These are phyloP conservation scores for Engystomops pustulosus DNA, from an alignment of 2,113 vertebrate genomes.

Conservation along the genomic window DNA sequence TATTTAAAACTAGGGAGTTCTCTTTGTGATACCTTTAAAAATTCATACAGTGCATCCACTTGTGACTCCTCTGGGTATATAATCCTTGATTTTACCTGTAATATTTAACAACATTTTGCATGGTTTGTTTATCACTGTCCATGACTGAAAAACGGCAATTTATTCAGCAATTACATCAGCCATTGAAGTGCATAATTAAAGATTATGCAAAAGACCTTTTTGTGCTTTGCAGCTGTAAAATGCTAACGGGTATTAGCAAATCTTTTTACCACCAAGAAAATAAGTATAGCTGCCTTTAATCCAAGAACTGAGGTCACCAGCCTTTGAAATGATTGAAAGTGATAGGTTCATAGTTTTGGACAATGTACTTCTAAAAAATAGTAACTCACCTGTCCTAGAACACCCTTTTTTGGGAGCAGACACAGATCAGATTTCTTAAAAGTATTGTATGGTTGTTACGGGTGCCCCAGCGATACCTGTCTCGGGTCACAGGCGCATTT, in stretches of 20 bases:
- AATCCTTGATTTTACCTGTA: not conserved
- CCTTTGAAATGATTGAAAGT: too few relatives aligned
- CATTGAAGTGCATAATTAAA: slow-evolving; percentile 47
- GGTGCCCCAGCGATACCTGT: too few relatives aligned
- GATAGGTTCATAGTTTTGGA: too few relatives aligned
- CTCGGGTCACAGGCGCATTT: too few relatives aligned
- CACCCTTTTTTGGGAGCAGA: too few relatives aligned
- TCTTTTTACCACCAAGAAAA: not conserved
- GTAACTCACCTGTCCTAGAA: too few relatives aligned
- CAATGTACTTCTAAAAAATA: too few relatives aligned
- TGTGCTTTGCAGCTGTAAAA: slow-evolving; percentile 8
- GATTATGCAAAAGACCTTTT: slow-evolving; percentile 16
- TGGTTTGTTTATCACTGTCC: slow-evolving; percentile 33
- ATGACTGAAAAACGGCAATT: slow-evolving; percentile 31
- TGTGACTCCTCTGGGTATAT: not conserved
- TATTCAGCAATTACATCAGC: slow-evolving; percentile 40
- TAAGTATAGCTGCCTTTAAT: not conserved
- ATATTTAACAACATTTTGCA: slow-evolving; percentile 23
- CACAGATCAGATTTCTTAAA: too few relatives aligned
- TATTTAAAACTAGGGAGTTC: too few relatives aligned
- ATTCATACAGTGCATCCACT: not conserved
- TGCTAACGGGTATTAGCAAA: not conserved
- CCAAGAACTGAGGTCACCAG: not conserved
- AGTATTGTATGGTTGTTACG: too few relatives aligned
- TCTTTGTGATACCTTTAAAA: not conserved